Base-by-base conservation (phyloP, 2,888 invertebrate species). In the Flexamia atlantica region DNA sequence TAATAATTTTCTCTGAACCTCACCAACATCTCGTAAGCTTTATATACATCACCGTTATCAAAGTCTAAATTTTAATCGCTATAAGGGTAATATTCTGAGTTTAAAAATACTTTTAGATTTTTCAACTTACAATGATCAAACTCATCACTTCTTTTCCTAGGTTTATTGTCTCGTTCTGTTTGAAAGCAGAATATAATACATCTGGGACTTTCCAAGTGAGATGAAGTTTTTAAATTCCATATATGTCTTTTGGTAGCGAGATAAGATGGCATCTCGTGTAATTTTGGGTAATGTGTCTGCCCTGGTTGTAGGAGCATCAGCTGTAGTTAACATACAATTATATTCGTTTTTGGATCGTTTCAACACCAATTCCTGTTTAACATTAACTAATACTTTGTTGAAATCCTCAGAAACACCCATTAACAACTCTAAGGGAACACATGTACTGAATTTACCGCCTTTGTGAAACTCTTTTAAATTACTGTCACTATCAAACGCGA, bases 321-420 rank as follows among this genome's bases (percentile, higher is more conserved):
- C 17, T 20, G 23, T 57, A 7, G 57, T 57, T 23, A 23, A 57
- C 3, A 57, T 23, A 57, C 57, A 57, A 23, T 57, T 57, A 2
- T 4, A 23, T 4, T 57, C 23, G 23, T 57, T 57, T 57, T 57
- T 57, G 23, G 57, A 57, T 57, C 57, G 20, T 57, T 57, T 57
- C 57, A 57, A 57, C 57, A 57, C 20, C 57, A 57, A 57, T 23
- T 23, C 57, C 23, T 57, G 20, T 23, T 57, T 23, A 57, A 57
- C 57, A 57, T 57, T 57, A 17, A 57, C 20, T 23, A 46, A 17
- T 17, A 46, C 57, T n/a, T 57, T 57, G 23, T 57, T 57, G 12
- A 57, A 57, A 57, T 57, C 57, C 23, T 57, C 57, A 57, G 23
- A 57, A 20, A 23, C 57, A n/a, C 57, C 57, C 23, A 57, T 57